Percentiles rank a stretch among this genome's conserved stretches.
Evolutionary conservation across 2,888 invertebrate species (phyloP).

Genomic region (Ennomos quercinarius): DNA sequence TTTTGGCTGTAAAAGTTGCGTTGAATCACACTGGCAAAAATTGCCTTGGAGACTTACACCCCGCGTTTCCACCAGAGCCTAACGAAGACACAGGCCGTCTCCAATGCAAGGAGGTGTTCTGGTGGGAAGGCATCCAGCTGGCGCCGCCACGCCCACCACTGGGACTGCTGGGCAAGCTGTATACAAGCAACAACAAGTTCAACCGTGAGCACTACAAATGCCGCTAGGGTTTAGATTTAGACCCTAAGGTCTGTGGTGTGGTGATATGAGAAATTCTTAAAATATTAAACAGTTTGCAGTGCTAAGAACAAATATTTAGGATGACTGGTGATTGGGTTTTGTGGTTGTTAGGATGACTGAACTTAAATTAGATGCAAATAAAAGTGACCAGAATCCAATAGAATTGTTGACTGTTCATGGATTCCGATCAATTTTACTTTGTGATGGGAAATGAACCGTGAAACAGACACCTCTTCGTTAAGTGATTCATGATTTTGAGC

Average conservation of each 20-base stretch:
- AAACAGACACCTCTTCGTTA: too few relatives aligned
- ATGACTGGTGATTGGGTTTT: too few relatives aligned
- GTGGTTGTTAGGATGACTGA: too few relatives aligned
- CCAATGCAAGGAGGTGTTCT: slow-evolving; percentile 88
- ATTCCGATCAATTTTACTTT: too few relatives aligned
- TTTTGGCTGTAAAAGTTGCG: too few relatives aligned
- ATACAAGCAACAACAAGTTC: slow-evolving; percentile 80
- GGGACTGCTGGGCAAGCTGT: slow-evolving; percentile 86
- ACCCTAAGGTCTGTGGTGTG: slow-evolving; percentile 27
- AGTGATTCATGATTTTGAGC: too few relatives aligned
- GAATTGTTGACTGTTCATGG: too few relatives aligned
- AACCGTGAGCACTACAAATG: slow-evolving; percentile 69
- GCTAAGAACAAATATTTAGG: too few relatives aligned
- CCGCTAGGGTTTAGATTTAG: slow-evolving; percentile 10
- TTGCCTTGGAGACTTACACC: neutral
- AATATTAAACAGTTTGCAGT: neutral
- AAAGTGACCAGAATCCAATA: too few relatives aligned
- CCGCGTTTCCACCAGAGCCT: slow-evolving; percentile 56
- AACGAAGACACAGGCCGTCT: slow-evolving; percentile 82
- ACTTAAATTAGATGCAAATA: too few relatives aligned
- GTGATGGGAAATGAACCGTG: too few relatives aligned
- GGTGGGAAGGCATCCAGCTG: slow-evolving; percentile 90
- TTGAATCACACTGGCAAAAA: too few relatives aligned
- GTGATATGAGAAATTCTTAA: slow-evolving; percentile 25
- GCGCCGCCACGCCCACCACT: slow-evolving; percentile 86